Percentiles rank a stretch among this genome's conserved stretches.
phyloP scores from a whole-genome alignment of 1,140 invertebrate species.

The Drosophila sp. region DNA sequence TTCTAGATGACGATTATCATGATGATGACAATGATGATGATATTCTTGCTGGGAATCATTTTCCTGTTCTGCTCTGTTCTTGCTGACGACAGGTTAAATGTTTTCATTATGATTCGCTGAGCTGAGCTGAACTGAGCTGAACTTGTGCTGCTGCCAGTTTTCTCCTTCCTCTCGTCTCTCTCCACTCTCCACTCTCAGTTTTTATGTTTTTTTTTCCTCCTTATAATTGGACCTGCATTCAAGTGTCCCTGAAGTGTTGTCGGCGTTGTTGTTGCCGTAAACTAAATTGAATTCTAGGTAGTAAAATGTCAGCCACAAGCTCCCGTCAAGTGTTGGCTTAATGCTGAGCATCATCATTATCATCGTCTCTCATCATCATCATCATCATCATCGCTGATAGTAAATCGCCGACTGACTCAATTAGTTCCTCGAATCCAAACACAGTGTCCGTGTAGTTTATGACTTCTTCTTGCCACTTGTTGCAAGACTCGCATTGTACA shows the following conservation, averaged over 20 bases:
- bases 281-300: constrained; percentile 79
- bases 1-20: neutral
- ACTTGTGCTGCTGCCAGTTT: constrained; percentile 45
- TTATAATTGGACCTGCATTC: constrained; percentile 80
- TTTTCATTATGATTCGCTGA: constrained; percentile 79
- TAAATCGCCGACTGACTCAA: constrained; percentile 52
- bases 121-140: constrained; percentile 48
- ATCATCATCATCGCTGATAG: neutral
- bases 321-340: constrained; percentile 38
- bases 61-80: constrained; percentile 57
- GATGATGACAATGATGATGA: neutral
- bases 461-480: constrained; percentile 49
- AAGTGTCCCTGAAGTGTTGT: constrained; percentile 63
- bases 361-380: neutral
- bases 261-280: constrained; percentile 33
- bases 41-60: constrained; percentile 37
- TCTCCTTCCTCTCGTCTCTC: neutral
- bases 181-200: neutral
- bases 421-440: constrained; percentile 70
- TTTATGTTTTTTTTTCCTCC: neutral
- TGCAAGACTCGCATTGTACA: constrained; percentile 1
- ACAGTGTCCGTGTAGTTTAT: constrained; percentile 23
- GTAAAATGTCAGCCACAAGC: constrained; percentile 28
- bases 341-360: neutral
- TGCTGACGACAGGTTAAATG: constrained; percentile 82